Conservation (phyloP, 2,797 vertebrate species). For the Aphelocoma californica region DNA sequence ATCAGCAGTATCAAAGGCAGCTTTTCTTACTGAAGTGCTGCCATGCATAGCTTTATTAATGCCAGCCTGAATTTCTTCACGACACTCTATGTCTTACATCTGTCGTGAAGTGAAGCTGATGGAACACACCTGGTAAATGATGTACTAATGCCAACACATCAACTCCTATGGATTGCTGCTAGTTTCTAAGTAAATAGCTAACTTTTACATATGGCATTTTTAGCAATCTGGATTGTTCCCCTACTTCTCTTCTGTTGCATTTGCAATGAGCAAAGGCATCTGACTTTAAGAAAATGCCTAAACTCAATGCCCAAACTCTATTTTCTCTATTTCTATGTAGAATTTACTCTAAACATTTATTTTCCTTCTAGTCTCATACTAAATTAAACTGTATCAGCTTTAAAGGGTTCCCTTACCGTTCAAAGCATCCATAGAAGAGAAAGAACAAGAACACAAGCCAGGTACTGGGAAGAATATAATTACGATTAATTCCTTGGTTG, state of each 20-base stretch:
- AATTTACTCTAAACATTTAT: background rate
- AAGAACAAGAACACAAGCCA: background rate
- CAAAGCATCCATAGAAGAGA: background rate
- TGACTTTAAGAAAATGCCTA: background rate
- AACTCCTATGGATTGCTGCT: background rate
- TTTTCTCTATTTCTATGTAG: background rate
- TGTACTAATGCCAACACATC: background rate
- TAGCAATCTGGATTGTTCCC: background rate
- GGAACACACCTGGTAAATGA: background rate
- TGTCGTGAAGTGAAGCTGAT: background rate
- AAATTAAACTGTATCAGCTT: background rate
- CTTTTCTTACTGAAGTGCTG: background rate
- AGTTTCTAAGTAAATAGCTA: background rate
- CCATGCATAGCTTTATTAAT: background rate
- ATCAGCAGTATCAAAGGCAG: background rate
- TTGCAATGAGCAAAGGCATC: background rate
- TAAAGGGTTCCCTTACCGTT: background rate
- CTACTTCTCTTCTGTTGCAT: background rate
- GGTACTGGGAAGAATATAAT: background rate
- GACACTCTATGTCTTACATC: background rate
- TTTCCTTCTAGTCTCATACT: background rate
- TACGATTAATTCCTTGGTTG: background rate
- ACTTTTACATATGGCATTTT: background rate
- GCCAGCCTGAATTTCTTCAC: background rate
- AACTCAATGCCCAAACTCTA: background rate